A percentile compares a stretch with the other conserved stretches of the same genome.
Conservation (phyloP, 2,113 vertebrate species). For the Cacatua alba region DNA sequence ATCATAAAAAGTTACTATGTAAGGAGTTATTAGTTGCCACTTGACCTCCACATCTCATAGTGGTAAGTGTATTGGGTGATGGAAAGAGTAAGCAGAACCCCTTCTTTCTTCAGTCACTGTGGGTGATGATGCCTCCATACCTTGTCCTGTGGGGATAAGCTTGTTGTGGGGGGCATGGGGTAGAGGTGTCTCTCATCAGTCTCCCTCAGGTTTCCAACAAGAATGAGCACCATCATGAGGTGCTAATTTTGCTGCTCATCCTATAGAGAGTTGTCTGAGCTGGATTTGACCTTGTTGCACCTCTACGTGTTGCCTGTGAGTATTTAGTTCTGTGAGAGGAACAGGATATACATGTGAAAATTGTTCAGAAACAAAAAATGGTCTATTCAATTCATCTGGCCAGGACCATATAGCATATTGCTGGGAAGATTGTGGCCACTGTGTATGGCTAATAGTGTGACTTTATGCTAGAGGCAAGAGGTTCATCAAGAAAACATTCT, state of each 20-base stretch:
- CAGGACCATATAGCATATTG: not conserved
- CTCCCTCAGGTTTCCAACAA: not conserved
- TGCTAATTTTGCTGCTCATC: not conserved
- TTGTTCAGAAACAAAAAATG: not conserved
- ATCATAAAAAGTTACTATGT: not conserved
- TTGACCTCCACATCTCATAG: not conserved
- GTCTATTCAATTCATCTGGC: not conserved
- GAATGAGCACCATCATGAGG: not conserved
- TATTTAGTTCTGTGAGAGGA: not conserved
- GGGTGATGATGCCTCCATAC: not conserved
- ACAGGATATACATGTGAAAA: not conserved
- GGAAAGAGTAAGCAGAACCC: not conserved
- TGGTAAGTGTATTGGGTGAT: not conserved
- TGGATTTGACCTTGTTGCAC: not conserved
- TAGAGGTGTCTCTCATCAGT: not conserved
- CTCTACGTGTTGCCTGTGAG: not conserved
- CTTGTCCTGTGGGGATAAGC: not conserved
- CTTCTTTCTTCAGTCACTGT: not conserved
- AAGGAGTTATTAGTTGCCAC: not conserved
- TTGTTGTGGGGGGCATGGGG: not conserved
- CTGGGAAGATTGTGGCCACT: not conserved
- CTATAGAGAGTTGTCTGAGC: not conserved
- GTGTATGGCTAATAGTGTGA: not conserved
- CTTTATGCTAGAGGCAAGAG: not conserved
- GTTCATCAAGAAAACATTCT: not conserved